These are phyloP conservation scores for Lepidurus apus DNA, from an alignment of 1,140 invertebrate genomes.

Conservation along the genomic window DNA sequence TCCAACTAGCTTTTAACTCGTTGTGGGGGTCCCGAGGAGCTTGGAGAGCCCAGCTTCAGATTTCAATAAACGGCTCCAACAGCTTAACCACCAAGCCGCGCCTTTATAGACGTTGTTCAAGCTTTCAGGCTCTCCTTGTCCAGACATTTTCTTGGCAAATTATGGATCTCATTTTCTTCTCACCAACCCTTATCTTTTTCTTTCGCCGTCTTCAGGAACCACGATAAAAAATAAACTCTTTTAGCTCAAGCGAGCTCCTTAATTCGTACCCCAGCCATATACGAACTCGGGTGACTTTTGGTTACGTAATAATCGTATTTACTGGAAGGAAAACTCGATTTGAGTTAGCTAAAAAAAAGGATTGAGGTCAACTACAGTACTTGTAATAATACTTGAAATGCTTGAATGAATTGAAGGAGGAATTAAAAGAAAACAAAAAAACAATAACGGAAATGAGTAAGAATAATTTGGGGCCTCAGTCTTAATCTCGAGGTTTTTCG, in stretches of 20 bases:
- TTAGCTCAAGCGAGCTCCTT: neutral
- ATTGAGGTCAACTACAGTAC: no score
- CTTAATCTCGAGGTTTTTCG: neutral
- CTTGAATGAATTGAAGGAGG: no score
- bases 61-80: constrained; percentile 21
- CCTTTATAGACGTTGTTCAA: constrained; percentile 19
- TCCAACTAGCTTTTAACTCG: neutral
- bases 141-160: constrained; percentile 19
- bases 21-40: neutral
- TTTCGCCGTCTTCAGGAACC: neutral
- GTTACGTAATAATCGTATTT: no score
- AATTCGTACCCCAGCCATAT: neutral
- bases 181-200: constrained; percentile 14
- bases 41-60: neutral
- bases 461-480: neutral
- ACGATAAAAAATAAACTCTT: neutral
- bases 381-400: no score
- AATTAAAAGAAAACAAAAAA: no score
- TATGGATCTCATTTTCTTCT: constrained; percentile 22
- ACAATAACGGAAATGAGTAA: no score
- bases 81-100: constrained; percentile 20
- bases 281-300: no score
- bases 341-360: no score
- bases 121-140: constrained; percentile 18
- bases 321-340: no score